Conservation (phyloP, 2,888 invertebrate genomes). For the Limnephilus rhombicus region DNA sequence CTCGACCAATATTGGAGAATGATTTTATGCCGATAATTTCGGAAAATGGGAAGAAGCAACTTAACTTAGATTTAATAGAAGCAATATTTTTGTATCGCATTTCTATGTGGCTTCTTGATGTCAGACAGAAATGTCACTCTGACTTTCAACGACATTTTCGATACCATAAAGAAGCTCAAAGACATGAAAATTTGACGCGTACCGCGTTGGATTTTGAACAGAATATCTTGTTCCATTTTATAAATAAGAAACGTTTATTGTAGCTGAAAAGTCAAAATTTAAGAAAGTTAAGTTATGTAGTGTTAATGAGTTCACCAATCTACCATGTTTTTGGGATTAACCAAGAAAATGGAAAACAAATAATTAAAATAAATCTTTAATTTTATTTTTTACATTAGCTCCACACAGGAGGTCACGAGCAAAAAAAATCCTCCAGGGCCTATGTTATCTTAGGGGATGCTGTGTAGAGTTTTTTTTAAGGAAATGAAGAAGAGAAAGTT, state of each 20-base stretch:
- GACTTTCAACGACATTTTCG: neutral
- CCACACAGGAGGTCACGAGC: no score
- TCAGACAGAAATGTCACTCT: neutral
- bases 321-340: neutral
- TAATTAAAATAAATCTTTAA: neutral
- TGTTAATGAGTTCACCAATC: neutral
- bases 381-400: no score
- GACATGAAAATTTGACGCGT: neutral
- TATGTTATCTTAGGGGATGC: no score
- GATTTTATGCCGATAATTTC: neutral
- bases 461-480: no score
- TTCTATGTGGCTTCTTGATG: neutral
- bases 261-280: neutral
- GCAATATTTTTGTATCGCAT: neutral
- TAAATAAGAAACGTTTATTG: neutral
- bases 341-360: neutral
- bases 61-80: neutral
- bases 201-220: neutral
- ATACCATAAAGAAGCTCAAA: neutral
- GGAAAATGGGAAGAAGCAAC: neutral
- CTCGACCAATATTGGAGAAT: neutral
- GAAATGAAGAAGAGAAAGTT: no score
- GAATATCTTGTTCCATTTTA: neutral
- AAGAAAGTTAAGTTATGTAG: neutral
- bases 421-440: no score